A percentile compares a stretch with the other conserved stretches of the same genome.
phyloP scores from a whole-genome alignment of 2,888 invertebrate genomes.

The Empis livida region DNA sequence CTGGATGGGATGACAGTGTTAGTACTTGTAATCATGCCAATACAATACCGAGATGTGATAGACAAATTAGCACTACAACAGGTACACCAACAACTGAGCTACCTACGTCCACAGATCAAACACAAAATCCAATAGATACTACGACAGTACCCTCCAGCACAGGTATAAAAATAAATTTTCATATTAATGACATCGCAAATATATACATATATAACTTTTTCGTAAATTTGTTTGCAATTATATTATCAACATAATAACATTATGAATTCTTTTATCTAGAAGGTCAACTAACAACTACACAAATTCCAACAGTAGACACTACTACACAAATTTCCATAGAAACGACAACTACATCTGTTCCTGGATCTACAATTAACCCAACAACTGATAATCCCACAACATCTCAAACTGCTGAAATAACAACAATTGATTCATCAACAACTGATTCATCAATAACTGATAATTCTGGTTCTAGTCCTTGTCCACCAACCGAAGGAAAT shows the following conservation, averaged over 20 bases:
- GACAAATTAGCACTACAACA: slow-evolving; percentile 8
- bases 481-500: slow-evolving; percentile 38
- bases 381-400: slow-evolving; percentile 8
- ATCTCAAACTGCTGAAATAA: slow-evolving; percentile 2
- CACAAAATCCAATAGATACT: slow-evolving; percentile 11
- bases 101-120: slow-evolving; percentile 6
- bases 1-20: slow-evolving; percentile 44
- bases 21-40: slow-evolving; percentile 39
- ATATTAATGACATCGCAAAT: not conserved
- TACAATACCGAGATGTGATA: slow-evolving; percentile 17
- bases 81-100: slow-evolving; percentile 9
- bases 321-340: not conserved
- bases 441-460: slow-evolving; percentile 1
- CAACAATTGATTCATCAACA: slow-evolving; percentile 7
- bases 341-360: slow-evolving; percentile 9
- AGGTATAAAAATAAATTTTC: not conserved
- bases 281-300: not conserved
- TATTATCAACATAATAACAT: too few species aligned
- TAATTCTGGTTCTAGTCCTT: slow-evolving; percentile 15
- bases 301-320: not conserved
- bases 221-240: too few species aligned
- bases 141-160: slow-evolving; percentile 5
- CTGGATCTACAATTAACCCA: slow-evolving; percentile 1
- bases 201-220: not conserved
- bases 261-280: too few species aligned